Conservation (phyloP, 2,888 invertebrate genomes). For the Nomada lathburiana region DNA sequence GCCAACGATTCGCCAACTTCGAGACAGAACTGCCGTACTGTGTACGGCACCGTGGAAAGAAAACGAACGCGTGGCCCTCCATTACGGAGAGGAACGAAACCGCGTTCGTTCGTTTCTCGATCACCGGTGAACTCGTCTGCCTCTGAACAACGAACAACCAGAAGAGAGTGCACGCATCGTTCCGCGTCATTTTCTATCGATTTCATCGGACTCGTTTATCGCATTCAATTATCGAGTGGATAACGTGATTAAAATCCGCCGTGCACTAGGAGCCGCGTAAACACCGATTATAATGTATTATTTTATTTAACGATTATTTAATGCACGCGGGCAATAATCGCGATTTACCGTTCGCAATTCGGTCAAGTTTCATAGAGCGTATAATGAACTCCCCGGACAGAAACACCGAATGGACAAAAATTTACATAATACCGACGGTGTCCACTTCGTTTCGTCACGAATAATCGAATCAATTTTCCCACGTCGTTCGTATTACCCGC, state of each 20-base stretch:
- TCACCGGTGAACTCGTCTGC: neutral
- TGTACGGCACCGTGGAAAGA: conserved; percentile 5
- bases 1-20: conserved; percentile 62
- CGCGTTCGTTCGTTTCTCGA: too few relatives aligned
- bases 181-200: conserved; percentile 39
- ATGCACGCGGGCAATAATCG: conserved; percentile 51
- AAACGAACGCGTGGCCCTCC: neutral
- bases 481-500: neutral
- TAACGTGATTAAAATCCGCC: conserved; percentile 64
- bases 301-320: conserved; percentile 63
- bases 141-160: neutral
- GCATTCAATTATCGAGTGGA: conserved; percentile 60
- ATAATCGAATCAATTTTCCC: conserved; percentile 50
- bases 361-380: conserved; percentile 54
- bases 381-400: conserved; percentile 54
- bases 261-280: conserved; percentile 51
- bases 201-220: conserved; percentile 47
- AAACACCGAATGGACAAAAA: conserved; percentile 46
- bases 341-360: conserved; percentile 61
- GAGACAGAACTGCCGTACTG: conserved; percentile 34
- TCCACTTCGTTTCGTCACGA: conserved; percentile 44
- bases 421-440: conserved; percentile 53
- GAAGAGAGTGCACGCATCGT: neutral
- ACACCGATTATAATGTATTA: conserved; percentile 65
- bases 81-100: neutral